phyloP scores from a whole-genome alignment of 1,140 invertebrate genomes.

The Bombus fervidus region DNA sequence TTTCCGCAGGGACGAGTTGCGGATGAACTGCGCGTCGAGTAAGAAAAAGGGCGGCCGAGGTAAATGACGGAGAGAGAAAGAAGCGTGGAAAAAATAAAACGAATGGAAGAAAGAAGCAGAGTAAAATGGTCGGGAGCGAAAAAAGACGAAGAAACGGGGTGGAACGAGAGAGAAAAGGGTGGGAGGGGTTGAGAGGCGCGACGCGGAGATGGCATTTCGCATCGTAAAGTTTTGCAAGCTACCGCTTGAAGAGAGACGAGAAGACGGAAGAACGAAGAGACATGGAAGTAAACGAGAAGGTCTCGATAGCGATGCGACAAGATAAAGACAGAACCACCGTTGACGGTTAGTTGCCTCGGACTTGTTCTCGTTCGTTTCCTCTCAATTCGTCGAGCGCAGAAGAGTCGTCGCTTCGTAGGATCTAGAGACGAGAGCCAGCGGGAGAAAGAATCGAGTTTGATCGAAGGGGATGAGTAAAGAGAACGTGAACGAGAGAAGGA shows the following conservation, averaged over 20 bases:
- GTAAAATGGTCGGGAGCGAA: conserved; percentile 29
- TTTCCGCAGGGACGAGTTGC: conserved; percentile 73
- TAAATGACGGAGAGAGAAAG: conserved; percentile 15
- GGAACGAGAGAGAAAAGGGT: not conserved
- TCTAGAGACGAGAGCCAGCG: conserved; percentile 10
- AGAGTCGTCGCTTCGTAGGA: conserved; percentile 30
- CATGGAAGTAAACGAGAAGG: conserved; percentile 39
- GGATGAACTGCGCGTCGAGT: conserved; percentile 63
- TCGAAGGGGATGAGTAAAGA: conserved; percentile 56
- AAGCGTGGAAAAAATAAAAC: not conserved
- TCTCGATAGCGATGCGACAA: conserved; percentile 49
- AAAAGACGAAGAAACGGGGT: not conserved
- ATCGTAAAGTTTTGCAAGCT: conserved; percentile 75
- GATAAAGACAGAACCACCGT: conserved; percentile 65
- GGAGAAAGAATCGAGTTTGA: conserved; percentile 51
- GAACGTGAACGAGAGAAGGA: not conserved
- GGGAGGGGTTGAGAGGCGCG: conserved; percentile 52
- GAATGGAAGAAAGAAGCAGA: not conserved
- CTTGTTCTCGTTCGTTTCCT: conserved; percentile 79
- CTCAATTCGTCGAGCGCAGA: conserved; percentile 73
- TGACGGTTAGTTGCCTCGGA: conserved; percentile 75
- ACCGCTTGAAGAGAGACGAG: conserved; percentile 62
- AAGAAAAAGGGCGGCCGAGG: conserved; percentile 31
- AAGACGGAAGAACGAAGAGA: conserved; percentile 24
- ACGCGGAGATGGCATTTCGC: conserved; percentile 71